Conservation (phyloP, 2,113 vertebrate species). For the Sapajus apella region DNA sequence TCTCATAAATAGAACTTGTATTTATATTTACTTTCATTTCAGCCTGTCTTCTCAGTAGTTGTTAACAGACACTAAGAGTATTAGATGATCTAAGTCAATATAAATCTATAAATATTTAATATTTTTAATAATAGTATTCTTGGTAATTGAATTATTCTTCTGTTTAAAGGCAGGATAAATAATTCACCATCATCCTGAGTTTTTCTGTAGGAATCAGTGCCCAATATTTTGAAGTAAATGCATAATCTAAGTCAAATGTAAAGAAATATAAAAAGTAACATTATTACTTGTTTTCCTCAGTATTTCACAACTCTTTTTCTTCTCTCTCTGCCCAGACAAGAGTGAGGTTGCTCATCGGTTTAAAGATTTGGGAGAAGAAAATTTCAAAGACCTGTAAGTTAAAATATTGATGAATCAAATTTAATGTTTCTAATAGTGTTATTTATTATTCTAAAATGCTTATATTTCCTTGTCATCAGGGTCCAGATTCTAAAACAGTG, state of each 20-base stretch:
- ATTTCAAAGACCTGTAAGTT: slow-evolving; percentile 84
- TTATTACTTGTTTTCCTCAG: neutral
- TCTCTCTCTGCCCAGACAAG: slow-evolving; percentile 67
- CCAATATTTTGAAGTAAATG: neutral
- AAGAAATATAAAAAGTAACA: neutral
- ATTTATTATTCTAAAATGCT: neutral
- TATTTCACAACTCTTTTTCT: neutral
- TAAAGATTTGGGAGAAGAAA: slow-evolving; percentile 70
- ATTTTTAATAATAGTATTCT: neutral
- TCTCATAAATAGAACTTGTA: neutral
- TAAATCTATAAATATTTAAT: neutral
- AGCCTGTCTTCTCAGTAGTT: neutral
- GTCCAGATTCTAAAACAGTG: neutral
- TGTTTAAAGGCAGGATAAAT: neutral
- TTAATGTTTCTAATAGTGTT: neutral
- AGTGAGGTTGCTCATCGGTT: slow-evolving; percentile 81
- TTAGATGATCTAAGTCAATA: neutral
- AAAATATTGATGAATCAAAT: neutral
- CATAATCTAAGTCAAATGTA: neutral
- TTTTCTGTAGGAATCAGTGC: neutral
- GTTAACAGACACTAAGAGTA: neutral
- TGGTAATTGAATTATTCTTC: neutral
- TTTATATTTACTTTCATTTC: slow-evolving; percentile 19
- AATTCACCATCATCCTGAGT: neutral
- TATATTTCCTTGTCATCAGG: neutral